phyloP scores from a whole-genome alignment of 2,797 vertebrate genomes.

The Scomberomorus guttatus region DNA sequence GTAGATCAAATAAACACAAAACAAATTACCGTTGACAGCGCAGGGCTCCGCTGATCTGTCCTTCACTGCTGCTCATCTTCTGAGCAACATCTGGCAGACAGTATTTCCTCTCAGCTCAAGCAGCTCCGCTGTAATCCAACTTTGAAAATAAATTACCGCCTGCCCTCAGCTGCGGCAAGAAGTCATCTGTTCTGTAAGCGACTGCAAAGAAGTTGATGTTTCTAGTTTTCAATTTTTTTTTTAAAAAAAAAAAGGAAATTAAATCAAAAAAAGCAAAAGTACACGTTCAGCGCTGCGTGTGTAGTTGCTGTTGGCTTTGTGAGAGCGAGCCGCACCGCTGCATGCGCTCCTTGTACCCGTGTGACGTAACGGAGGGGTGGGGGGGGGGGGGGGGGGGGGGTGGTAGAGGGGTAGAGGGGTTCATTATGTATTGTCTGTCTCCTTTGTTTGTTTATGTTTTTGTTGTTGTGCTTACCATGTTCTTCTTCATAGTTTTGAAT shows the following conservation, averaged over 20 bases:
- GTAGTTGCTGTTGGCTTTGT: conserved; percentile 31
- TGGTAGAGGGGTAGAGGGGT: no score
- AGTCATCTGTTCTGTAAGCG: conserved; percentile 29
- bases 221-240: neutral
- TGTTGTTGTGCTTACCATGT: neutral
- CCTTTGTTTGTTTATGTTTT: neutral
- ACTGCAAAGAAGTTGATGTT: neutral
- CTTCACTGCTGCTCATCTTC: conserved; percentile 69
- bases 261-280: neutral
- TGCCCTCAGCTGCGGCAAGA: neutral
- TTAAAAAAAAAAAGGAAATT: neutral
- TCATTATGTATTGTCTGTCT: neutral
- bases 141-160: conserved; percentile 57
- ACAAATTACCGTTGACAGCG: conserved; percentile 65
- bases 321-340: conserved; percentile 41
- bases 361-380: conserved; percentile 76
- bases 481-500: no score
- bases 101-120: conserved; percentile 48
- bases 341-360: conserved; percentile 56
- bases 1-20: neutral
- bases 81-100: conserved; percentile 47
- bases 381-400: neutral
- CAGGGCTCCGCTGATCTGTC: conserved; percentile 42
- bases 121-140: conserved; percentile 73
- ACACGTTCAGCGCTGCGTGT: neutral